Evolutionary conservation across 2,113 vertebrate species (phyloP).

Genomic region (Saccopteryx leptura): DNA sequence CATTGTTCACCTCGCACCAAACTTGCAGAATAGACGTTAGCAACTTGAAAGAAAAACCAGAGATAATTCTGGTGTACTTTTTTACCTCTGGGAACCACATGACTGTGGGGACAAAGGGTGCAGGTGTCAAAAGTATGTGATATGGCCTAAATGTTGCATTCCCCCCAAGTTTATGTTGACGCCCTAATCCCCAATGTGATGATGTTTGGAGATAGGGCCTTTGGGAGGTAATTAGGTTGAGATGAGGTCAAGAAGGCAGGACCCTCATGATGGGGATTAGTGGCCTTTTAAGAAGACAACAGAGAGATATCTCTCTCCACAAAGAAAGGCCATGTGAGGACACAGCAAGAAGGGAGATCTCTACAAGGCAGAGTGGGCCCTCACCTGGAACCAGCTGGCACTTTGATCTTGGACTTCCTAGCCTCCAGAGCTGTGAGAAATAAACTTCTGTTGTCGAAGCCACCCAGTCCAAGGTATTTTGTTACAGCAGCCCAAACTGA

Average conservation of each 20-base stretch:
- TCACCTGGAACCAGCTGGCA: neutral
- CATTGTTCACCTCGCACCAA: neutral
- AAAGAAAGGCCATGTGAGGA: neutral
- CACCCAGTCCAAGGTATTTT: neutral
- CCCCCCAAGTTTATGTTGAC: neutral
- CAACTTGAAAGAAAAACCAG: neutral
- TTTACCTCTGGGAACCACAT: neutral
- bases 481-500: neutral
- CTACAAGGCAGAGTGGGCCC: neutral
- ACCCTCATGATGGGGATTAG: neutral
- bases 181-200: neutral
- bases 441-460: neutral
- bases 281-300: neutral
- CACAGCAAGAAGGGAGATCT: neutral
- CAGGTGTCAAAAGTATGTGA: neutral
- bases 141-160: neutral
- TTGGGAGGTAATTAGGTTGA: neutral
- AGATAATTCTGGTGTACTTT: neutral
- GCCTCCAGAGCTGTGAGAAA: neutral
- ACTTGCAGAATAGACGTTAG: neutral
- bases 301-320: neutral
- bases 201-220: neutral
- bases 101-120: neutral
- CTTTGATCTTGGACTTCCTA: slow-evolving; percentile 16
- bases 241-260: neutral